Percentiles rank a stretch among this genome's conserved stretches.
phyloP scores from a whole-genome alignment of 2,797 vertebrate species.

The Eurystomus glaucurus region DNA sequence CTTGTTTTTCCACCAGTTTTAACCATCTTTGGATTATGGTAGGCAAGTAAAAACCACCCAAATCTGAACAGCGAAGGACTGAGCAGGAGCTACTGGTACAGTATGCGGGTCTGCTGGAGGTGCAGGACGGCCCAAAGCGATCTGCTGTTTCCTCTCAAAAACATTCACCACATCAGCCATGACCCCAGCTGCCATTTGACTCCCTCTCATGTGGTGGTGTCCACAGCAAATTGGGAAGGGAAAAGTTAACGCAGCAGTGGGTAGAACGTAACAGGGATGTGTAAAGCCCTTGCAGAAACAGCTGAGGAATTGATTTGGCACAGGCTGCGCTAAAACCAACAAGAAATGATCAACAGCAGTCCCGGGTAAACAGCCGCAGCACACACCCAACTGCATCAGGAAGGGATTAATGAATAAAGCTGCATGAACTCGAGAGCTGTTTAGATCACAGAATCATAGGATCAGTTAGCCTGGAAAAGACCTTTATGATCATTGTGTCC shows the following conservation, averaged over 20 bases:
- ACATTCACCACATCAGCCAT: neutral
- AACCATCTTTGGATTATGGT: neutral
- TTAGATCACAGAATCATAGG: neutral
- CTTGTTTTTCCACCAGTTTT: neutral
- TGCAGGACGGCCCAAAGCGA: neutral
- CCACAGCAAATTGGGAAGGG: neutral
- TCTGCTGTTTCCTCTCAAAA: neutral
- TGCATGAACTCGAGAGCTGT: neutral
- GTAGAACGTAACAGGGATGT: neutral
- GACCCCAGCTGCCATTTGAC: neutral
- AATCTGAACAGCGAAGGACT: neutral
- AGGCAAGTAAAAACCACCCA: neutral
- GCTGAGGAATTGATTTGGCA: neutral
- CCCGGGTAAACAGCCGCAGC: neutral
- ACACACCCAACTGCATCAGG: neutral
- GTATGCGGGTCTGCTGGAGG: neutral
- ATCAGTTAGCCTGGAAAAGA: too few species aligned
- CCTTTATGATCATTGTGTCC: too few species aligned
- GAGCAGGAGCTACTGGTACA: neutral
- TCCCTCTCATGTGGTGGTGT: rapidly evolving
- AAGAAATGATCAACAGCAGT: neutral
- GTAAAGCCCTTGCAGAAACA: neutral
- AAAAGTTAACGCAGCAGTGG: neutral
- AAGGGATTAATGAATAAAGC: neutral
- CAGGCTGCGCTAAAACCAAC: neutral